Base-by-base conservation (phyloP, 2,113 vertebrate species). In the Periophthalmus modestus region DNA sequence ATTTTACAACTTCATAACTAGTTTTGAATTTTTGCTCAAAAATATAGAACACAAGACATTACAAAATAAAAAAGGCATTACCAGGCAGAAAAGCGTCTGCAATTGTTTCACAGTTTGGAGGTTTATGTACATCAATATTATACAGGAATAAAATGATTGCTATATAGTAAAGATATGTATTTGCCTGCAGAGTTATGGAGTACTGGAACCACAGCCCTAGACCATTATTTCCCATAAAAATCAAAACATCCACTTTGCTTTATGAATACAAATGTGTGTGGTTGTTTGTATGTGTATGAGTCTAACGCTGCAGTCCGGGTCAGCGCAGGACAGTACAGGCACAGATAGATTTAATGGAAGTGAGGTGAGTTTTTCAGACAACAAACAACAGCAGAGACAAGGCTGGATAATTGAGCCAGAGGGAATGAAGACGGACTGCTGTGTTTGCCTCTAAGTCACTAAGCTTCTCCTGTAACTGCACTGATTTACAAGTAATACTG, bases 311-410 rank as follows among this genome's bases (percentile, higher is more conserved):
- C 78, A 70, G 73, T 59, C 63, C 75, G 82, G 28, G 75, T 78
- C 81, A 79, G 63, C 19, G 67, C 57, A 73, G 79, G 66, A 57
- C 59, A 72, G 72, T 36, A 66, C 73, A 79, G 71, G 21, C 39
- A 48, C 43, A 15, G 73, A 71, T 62, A 69, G 61, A 71, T 71
- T 73, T 46, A 75, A 74, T 75, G 21, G 78, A 69, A 77, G 77
- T 83, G 82, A 80, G 73, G 70, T 66, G 79, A 80, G 82, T 78
- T 83, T 78, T 83, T 73, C 23, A 79, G 82, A 86, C 69, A 72
- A 84, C 74, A 84, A 68, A 83, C 66, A 74, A 55, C 80, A 21
- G 19, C 52, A 0, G 12, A 69, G 77, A 18, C 67, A n/a, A 6
- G 19, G 9, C 4, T 70, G 71, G 71, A 47, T 52, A 79, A 72